Conservation (phyloP, 2,113 vertebrate species). For the Neomonachus schauinslandi region DNA sequence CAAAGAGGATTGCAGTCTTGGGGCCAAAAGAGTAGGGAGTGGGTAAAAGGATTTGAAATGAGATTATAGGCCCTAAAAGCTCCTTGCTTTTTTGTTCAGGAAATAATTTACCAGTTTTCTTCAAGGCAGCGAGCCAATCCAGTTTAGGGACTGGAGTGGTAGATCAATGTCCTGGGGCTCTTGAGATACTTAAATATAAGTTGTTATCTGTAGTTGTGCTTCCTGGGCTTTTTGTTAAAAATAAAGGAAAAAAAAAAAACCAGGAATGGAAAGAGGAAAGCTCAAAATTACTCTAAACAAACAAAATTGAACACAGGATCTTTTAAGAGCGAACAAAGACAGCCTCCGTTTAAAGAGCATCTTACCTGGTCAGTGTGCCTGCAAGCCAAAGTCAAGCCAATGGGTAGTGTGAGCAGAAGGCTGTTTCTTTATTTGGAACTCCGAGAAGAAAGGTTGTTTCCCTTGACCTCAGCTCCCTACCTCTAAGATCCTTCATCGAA, state of each 20-base stretch:
- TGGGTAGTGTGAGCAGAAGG: not conserved
- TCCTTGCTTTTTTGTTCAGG: constrained; percentile 87
- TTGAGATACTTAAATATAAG: constrained; percentile 69
- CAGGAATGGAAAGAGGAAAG: not conserved
- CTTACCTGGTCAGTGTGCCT: constrained; percentile 17
- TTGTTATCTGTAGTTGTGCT: constrained; percentile 67
- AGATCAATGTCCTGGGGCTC: constrained; percentile 77
- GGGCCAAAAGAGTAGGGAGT: constrained; percentile 86
- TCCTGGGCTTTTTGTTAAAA: constrained; percentile 61
- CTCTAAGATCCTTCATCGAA: not conserved
- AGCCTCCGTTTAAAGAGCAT: constrained; percentile 63
- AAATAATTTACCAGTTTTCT: constrained; percentile 86
- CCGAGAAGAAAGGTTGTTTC: not conserved
- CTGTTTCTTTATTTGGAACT: not conserved
- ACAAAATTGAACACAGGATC: constrained; percentile 43
- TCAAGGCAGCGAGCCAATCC: constrained; percentile 85
- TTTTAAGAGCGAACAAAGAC: constrained; percentile 43
- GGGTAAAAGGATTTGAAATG: constrained; percentile 91
- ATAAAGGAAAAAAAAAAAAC: not conserved
- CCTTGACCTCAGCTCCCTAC: not conserved
- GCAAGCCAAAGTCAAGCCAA: not conserved
- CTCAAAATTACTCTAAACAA: constrained; percentile 71
- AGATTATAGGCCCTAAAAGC: constrained; percentile 89
- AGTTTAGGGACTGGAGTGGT: constrained; percentile 83
- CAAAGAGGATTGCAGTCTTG: constrained; percentile 90